Conservation (phyloP, 2,113 vertebrate genomes). For the Sylvicapra grimmia region DNA sequence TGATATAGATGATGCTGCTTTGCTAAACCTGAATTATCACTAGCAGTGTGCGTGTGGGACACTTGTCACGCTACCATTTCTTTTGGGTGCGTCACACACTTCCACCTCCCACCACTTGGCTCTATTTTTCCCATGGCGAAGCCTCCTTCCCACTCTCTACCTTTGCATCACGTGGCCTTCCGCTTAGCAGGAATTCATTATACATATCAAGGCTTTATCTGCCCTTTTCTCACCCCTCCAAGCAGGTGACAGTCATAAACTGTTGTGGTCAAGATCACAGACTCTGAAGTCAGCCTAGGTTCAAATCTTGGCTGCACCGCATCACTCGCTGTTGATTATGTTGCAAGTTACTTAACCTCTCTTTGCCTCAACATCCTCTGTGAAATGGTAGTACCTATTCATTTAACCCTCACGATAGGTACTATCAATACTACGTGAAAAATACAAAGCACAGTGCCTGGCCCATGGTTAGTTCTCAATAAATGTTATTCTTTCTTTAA, state of each 20-base stretch:
- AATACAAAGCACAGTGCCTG: not conserved
- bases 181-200: not conserved
- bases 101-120: not conserved
- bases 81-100: accelerated
- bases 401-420: too few species aligned
- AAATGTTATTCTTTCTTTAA: not conserved
- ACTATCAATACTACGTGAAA: not conserved
- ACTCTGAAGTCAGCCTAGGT: not conserved
- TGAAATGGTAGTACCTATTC: not conserved
- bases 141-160: not conserved
- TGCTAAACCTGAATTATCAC: not conserved
- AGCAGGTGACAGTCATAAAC: not conserved
- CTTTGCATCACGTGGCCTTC: not conserved
- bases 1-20: accelerated
- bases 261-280: not conserved
- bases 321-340: not conserved
- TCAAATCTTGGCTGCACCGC: not conserved
- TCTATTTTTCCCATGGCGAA: not conserved
- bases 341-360: not conserved
- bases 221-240: not conserved
- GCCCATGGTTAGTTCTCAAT: not conserved
- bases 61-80: not conserved
- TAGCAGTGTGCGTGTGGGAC: not conserved
- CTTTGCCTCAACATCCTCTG: not conserved
- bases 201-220: not conserved